Percentiles rank a stretch among this genome's conserved stretches.
phyloP scores from a whole-genome alignment of 2,797 vertebrate genomes.

The Gambelia wislizenii region DNA sequence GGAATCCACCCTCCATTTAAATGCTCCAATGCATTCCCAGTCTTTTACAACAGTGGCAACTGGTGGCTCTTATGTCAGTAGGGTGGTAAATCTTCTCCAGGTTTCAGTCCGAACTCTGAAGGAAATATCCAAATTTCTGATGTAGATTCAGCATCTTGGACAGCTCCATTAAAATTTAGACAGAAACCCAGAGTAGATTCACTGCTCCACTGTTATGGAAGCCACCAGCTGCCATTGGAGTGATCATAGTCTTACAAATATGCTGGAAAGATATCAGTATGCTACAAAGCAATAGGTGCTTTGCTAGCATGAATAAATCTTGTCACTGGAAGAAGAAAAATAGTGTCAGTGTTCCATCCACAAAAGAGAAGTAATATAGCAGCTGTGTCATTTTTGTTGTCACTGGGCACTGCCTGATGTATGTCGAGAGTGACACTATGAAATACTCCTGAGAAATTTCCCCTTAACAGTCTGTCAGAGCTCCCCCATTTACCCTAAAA shows the following conservation, averaged over 20 bases:
- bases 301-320: slow-evolving; percentile 40
- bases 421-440: slow-evolving; percentile 71
- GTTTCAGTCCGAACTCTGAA: neutral
- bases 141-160: no score
- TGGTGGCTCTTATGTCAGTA: neutral
- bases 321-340: slow-evolving; percentile 45
- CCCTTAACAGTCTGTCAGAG: slow-evolving; percentile 53
- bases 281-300: slow-evolving; percentile 13
- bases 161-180: no score
- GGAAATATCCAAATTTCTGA: no score
- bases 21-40: no score
- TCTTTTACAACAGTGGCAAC: neutral
- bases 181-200: no score
- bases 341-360: slow-evolving; percentile 53
- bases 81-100: neutral
- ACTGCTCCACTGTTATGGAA: no score
- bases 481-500: slow-evolving; percentile 70
- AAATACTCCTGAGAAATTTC: slow-evolving; percentile 72
- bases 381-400: slow-evolving; percentile 57
- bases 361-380: slow-evolving; percentile 38
- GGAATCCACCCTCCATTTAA: no score
- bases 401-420: slow-evolving; percentile 62
- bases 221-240: no score
- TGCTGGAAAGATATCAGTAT: slow-evolving; percentile 6
- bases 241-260: neutral